Conservation (phyloP, 2,797 vertebrate species). For the Protonibea diacanthus region DNA sequence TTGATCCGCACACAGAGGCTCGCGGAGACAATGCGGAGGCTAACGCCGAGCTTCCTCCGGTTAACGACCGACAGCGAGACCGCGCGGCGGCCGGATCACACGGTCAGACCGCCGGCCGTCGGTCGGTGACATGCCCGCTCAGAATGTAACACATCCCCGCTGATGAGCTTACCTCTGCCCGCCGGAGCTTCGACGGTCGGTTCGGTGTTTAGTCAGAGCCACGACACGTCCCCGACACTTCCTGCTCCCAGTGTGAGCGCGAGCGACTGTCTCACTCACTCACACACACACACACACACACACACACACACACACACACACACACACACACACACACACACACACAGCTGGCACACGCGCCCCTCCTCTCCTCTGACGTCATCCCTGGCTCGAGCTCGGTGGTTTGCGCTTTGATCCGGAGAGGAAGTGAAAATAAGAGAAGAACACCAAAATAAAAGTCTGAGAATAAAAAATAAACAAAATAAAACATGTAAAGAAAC, state of each 20-base stretch:
- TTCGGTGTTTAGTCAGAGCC: neutral
- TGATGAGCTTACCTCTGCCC: neutral
- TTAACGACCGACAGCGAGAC: conserved; percentile 33
- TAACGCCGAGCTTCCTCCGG: neutral
- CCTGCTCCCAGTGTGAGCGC: conserved; percentile 47
- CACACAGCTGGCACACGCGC: conserved; percentile 30
- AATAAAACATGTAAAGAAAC: too few species aligned
- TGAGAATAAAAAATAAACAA: too few species aligned
- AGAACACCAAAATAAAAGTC: too few species aligned
- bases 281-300: conserved; percentile 5
- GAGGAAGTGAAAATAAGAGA: too few species aligned
- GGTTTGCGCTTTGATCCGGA: too few species aligned
- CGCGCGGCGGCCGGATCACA: neutral
- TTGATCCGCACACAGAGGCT: too few species aligned
- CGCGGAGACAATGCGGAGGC: neutral
- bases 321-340: conserved; percentile 4
- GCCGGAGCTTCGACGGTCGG: too few species aligned
- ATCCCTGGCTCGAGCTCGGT: neutral
- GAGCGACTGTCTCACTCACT: conserved; percentile 50
- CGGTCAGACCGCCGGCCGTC: neutral
- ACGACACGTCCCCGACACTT: conserved; percentile 47
- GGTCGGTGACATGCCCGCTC: neutral
- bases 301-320: conserved; percentile 39
- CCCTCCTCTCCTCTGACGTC: conserved; percentile 41
- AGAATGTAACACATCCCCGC: neutral